These are phyloP conservation scores for Notoglanidium macrostoma DNA, from an alignment of 2,797 vertebrate species.

Conservation along the genomic window DNA sequence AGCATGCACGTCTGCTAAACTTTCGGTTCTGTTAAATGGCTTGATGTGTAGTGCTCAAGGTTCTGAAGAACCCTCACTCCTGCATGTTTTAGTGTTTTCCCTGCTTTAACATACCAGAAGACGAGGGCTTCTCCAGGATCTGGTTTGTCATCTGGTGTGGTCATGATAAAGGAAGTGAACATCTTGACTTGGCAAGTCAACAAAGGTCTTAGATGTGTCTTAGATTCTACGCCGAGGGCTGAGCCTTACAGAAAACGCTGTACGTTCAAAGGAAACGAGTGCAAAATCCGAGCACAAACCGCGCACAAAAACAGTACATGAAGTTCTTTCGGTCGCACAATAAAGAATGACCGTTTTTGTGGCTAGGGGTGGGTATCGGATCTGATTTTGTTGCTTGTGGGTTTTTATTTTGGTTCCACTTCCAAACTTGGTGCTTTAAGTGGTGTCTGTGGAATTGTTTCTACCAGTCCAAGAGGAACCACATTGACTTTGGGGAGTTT, in stretches of 20 bases:
- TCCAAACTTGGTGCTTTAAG: conserved; percentile 15
- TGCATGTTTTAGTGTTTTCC: neutral
- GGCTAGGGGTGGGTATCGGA: neutral
- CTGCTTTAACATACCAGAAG: neutral
- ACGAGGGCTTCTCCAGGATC: too few relatives aligned
- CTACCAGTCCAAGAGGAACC: conserved; percentile 8
- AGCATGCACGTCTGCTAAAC: neutral
- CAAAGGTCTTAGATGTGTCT: conserved; percentile 33
- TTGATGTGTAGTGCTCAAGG: neutral
- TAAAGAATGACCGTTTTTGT: neutral
- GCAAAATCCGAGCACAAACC: neutral
- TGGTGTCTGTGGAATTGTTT: conserved; percentile 19
- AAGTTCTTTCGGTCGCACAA: neutral
- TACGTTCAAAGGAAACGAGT: neutral
- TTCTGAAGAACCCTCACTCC: neutral
- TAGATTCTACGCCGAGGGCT: neutral
- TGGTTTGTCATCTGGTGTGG: conserved; percentile 46
- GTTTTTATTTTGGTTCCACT: conserved; percentile 32
- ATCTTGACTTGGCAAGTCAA: conserved; percentile 50
- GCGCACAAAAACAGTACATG: neutral
- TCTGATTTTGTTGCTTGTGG: neutral
- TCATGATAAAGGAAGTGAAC: conserved; percentile 27
- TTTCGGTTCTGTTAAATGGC: too few relatives aligned
- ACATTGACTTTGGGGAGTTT: too few relatives aligned
- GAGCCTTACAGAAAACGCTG: neutral